Conservation (phyloP, 2,797 vertebrate species). For the Rhinella marina region DNA sequence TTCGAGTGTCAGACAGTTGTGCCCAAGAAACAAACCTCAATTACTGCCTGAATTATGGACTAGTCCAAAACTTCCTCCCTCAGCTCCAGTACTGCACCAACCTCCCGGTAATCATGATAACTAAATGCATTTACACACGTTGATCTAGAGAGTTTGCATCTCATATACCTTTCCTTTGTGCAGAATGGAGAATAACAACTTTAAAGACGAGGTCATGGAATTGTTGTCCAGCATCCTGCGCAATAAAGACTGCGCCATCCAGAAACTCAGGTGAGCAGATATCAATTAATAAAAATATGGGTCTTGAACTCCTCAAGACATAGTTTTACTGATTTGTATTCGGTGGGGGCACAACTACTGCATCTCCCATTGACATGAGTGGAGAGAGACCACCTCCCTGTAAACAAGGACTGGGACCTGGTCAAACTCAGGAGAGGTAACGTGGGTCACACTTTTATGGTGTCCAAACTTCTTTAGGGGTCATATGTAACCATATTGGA, state of each 20-base stretch:
- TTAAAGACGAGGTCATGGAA: constrained; percentile 92
- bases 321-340: neutral
- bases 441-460: too few species aligned
- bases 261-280: constrained; percentile 83
- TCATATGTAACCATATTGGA: too few species aligned
- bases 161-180: constrained; percentile 8
- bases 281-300: too few species aligned
- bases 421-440: too few species aligned
- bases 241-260: constrained; percentile 91
- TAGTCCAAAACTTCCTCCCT: constrained; percentile 88
- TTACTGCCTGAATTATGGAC: constrained; percentile 79
- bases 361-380: neutral
- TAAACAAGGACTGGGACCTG: too few species aligned
- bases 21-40: constrained; percentile 81
- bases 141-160: too few species aligned
- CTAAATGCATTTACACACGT: neutral
- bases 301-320: too few species aligned
- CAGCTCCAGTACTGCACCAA: constrained; percentile 90
- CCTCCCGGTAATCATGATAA: constrained; percentile 79
- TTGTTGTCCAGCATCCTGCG: constrained; percentile 90
- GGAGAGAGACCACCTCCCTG: neutral
- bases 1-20: constrained; percentile 86
- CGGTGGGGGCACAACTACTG: neutral
- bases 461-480: too few species aligned
- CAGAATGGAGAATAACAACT: constrained; percentile 91